Base-by-base conservation (phyloP, 2,797 vertebrate genomes). In the Danio jaintianensis region DNA sequence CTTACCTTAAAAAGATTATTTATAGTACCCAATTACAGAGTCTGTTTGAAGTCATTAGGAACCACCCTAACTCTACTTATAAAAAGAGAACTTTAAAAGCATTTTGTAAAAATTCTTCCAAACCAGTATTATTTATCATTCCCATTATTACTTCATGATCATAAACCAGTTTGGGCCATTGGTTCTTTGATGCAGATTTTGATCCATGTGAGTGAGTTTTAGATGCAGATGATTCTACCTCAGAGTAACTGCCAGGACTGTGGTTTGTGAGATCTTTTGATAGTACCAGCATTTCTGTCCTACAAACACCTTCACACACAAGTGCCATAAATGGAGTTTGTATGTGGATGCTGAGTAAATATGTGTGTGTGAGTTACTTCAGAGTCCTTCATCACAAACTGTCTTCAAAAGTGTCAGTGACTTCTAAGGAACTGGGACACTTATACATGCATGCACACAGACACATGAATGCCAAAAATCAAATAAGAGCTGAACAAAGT, bases 331-430 rank as follows among this genome's bases (percentile, higher is more conserved):
- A 82, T 82, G 11, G 68, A 82, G 50, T 79, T 53, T 58, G 64
- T 58, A 67, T 84, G 63, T 78, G 53, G 43, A 45, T 48, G 64
- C 71, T 40, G 13, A 73, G 47, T 45, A 42, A 58, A 80, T 82
- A 13, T 43, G 15, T 74, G 50, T 43, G 62, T 70, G 22, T 87
- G 86, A 82, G 72, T 83, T 84, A 87, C 83, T 81, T 89, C 78
- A 78, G 70, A 86, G 85, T 61, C 80, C 43, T 84, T 88, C 86
- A 91, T 91, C 86, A 86, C 84, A 1, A 86, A 81, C 73, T 80
- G 79, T 78, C 83, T 88, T 87, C 85, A 89, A 88, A 92, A 88
- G 83, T 89, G 88, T 90, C 89, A 88, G 84, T 84, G 84, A 82
- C 84, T 78, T 88, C 84, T 79, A 85, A 90, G 85, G 74, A 79